Base-by-base conservation (phyloP, 2,888 invertebrate species). In the Allacma fusca region DNA sequence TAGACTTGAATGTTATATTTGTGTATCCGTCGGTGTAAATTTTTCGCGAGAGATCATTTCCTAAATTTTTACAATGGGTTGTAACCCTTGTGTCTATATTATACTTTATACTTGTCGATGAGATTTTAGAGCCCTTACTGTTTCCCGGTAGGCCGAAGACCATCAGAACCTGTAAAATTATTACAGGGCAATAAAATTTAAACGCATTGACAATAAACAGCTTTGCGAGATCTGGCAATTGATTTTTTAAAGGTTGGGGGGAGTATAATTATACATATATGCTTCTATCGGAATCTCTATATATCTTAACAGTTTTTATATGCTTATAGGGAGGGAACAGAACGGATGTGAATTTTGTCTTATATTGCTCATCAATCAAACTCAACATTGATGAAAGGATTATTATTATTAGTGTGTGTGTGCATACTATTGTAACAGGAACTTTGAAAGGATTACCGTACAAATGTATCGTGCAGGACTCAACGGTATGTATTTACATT, bases 301-400 rank as follows among this genome's bases (percentile, higher is more conserved):
- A n/a, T n/a, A n/a, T n/a, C n/a, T n/a, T n/a, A n/a, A n/a, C n/a
- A n/a, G n/a, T n/a, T n/a, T n/a, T n/a, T n/a, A n/a, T n/a, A n/a
- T n/a, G n/a, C n/a, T n/a, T n/a, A n/a, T n/a, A n/a, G n/a, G n/a
- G n/a, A n/a, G n/a, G n/a, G 34, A 50, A 50, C 4, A n/a, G 5
- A 13, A 50, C 50, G 50, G 50, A 50, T 50, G 50, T 50, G n/a
- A 50, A 50, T 50, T 28, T 65, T 24, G n/a, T 19, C 29, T 24
- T 26, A 65, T 26, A 65, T 28, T 65, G 28, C 65, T 65, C 19
- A 65, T 65, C 65, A 24, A 65, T 65, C 65, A 65, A 65, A 65
- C 24, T 65, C 29, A 65, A 29, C 26, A 28, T 65, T 24, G 28
- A 12, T 24, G n/a, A 65, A 24, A 65, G 26, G 65, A 65, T 29